Conservation (phyloP, 2,888 invertebrate genomes). For the Cephonodes hylas region DNA sequence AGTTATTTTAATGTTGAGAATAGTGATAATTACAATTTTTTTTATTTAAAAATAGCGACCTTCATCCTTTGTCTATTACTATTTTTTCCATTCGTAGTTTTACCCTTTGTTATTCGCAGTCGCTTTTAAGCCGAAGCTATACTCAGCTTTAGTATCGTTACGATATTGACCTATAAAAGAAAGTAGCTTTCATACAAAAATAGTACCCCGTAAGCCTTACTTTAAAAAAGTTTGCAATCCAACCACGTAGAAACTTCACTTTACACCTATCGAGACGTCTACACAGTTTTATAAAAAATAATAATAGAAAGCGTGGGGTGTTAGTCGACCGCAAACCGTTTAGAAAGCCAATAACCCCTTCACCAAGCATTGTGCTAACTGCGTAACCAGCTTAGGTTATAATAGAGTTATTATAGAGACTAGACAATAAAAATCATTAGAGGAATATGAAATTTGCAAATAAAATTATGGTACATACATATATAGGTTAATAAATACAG, state of each 20-base stretch:
- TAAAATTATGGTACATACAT: background rate
- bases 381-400: conserved; percentile 2
- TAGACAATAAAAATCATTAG: background rate
- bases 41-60: too few species aligned
- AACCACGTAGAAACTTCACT: background rate
- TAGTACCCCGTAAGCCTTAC: background rate
- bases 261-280: conserved; percentile 1
- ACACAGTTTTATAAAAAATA: conserved; percentile 3
- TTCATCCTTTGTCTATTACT: too few species aligned
- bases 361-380: background rate
- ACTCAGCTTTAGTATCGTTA: background rate
- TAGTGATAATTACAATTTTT: too few species aligned
- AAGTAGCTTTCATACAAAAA: background rate
- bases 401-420: background rate
- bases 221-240: background rate
- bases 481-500: too few species aligned
- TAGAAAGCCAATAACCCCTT: background rate
- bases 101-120: background rate
- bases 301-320: background rate
- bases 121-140: background rate
- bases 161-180: background rate
- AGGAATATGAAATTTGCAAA: background rate
- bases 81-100: too few species aligned
- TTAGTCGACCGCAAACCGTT: conserved; percentile 5
- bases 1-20: background rate